Percentiles rank a stretch among this genome's conserved stretches.
These are phyloP conservation scores for Enteromius thamalakanensis DNA, from an alignment of 2,797 vertebrate genomes.

Conservation along the genomic window DNA sequence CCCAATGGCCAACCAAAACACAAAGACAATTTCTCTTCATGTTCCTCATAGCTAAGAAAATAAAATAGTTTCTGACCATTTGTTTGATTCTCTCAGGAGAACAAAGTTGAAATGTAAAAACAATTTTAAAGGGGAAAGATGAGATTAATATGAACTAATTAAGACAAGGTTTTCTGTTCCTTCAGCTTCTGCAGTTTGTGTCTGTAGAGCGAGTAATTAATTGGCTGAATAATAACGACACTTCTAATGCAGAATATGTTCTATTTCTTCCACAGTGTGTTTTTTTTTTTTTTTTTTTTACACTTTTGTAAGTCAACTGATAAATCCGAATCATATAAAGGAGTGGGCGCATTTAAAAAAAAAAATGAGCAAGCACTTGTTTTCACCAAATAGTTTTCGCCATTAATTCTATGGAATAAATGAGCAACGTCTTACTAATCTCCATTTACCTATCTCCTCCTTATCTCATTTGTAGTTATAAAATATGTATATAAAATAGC, in stretches of 20 bases:
- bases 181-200: background rate
- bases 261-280: background rate
- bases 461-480: background rate
- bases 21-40: conserved; percentile 53
- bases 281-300: background rate
- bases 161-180: conserved; percentile 34
- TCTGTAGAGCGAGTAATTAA: conserved; percentile 17
- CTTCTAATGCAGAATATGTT: background rate
- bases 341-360: too few species aligned
- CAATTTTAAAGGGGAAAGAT: conserved; percentile 47
- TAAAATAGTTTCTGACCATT: conserved; percentile 51
- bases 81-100: conserved; percentile 46
- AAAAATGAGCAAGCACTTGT: background rate
- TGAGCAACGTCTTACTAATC: too few species aligned
- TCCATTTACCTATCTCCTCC: background rate
- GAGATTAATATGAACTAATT: conserved; percentile 49
- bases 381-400: background rate
- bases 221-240: conserved; percentile 11
- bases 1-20: conserved; percentile 60
- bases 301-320: background rate
- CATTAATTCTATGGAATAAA: background rate
- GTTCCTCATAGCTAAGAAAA: conserved; percentile 45
- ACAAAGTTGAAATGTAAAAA: conserved; percentile 44
- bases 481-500: background rate
- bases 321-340: background rate